Base-by-base conservation (phyloP, 2,888 invertebrate species). In the Marasmarcha lunaedactyla region DNA sequence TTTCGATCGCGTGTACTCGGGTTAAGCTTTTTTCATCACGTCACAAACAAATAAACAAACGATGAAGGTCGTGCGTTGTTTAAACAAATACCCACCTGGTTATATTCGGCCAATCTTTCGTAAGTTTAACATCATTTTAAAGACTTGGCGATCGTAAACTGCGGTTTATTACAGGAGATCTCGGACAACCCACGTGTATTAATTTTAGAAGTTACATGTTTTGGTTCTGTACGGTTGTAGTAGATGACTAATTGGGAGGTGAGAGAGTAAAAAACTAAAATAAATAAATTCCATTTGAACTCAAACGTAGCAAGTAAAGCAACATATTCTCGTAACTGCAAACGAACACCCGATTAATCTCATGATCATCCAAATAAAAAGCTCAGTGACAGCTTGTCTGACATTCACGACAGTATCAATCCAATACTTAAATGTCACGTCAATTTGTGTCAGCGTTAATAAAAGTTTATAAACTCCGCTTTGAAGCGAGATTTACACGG, bases 161-260 rank as follows among this genome's bases (percentile, higher is more conserved):
- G 35, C 48, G 48, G 57, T 72, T 72, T 72, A 78, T 72, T 71
- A 63, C 57, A 53, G 63, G 66, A 60, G 63, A 63, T 76, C 71
- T 60, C 60, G 60, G 53, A 63, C 58, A 55, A 59, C 67, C 55
- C 51, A n/a, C 14, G 14, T 30, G 46, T 57, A 59, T 65, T 64
- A 63, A 69, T 61, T 71, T 69, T 66, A 67, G 68, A 63, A 49
- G 57, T 72, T 67, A 60, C 67, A 67, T 61, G 30, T 30, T 30
- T 7, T 30, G 4, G 30, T 30, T 4, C 10, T 20, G 20, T 5
- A 20, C 20, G 20, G 3, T 20, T 20, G 3, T 20, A 20, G 20
- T 20, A 20, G 7, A 20, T 20, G 20, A 20, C 7, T 20, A 20
- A 20, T 20, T 5, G 3, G 20, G 7, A n/a, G n/a, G n/a, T n/a